phyloP scores from a whole-genome alignment of 2,113 vertebrate genomes.

The Axis porcinus region DNA sequence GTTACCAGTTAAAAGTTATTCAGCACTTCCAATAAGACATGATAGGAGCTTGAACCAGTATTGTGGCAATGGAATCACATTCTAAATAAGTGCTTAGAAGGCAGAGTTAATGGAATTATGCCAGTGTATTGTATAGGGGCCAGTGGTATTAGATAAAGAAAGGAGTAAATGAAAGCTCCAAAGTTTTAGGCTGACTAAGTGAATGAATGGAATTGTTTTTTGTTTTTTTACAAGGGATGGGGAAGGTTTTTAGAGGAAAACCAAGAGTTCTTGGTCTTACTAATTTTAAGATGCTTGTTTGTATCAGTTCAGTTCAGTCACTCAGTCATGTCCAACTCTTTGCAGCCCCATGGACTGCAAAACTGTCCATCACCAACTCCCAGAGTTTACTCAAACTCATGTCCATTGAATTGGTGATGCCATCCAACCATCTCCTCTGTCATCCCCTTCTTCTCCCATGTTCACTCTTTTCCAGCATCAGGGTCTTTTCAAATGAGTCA shows the following conservation, averaged over 20 bases:
- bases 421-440: not conserved
- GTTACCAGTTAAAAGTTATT: not conserved
- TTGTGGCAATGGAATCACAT: not conserved
- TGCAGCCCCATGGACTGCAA: not conserved
- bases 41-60: not conserved
- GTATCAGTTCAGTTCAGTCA: not conserved
- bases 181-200: not conserved
- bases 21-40: not conserved
- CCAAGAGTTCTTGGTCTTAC: not conserved
- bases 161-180: not conserved
- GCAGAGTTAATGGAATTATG: not conserved
- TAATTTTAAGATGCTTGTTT: not conserved
- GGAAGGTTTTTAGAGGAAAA: not conserved
- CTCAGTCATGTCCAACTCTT: not conserved
- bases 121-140: not conserved
- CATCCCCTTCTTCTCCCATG: not conserved
- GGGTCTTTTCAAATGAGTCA: not conserved
- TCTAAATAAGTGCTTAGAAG: not conserved
- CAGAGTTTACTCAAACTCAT: not conserved
- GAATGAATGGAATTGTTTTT: not conserved
- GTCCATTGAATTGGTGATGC: not conserved
- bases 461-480: not conserved
- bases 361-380: not conserved
- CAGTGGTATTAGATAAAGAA: not conserved
- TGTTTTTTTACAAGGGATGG: not conserved